These are phyloP conservation scores for Megaceryle torquata DNA, from an alignment of 2,113 vertebrate species.

Conservation along the genomic window DNA sequence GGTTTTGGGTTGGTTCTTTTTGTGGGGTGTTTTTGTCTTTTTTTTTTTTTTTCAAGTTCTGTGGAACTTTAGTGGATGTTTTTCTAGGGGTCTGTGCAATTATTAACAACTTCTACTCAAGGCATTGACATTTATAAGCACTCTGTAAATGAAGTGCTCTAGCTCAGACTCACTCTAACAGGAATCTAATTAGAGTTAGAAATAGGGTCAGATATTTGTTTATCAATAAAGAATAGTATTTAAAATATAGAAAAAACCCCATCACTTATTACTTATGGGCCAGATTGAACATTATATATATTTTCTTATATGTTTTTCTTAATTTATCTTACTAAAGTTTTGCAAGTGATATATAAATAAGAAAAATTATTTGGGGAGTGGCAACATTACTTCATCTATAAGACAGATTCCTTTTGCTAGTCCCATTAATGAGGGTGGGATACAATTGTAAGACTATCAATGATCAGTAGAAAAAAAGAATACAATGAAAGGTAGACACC, in stretches of 20 bases:
- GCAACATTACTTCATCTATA: background rate
- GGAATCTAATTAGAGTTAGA: background rate
- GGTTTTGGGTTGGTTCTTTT: no score
- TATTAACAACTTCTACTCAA: background rate
- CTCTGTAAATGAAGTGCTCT: background rate
- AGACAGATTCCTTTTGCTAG: background rate
- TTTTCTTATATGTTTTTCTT: background rate
- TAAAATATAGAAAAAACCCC: background rate
- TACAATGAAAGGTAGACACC: background rate
- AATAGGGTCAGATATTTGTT: background rate
- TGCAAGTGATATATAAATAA: background rate
- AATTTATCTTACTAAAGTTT: background rate
- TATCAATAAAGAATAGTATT: background rate
- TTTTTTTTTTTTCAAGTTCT: background rate
- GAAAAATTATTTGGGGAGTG: background rate
- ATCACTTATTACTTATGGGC: background rate
- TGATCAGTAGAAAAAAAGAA: background rate
- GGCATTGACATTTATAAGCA: background rate
- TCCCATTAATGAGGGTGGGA: background rate
- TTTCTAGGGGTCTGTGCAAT: background rate
- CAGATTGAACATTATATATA: background rate
- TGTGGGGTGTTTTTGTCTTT: background rate
- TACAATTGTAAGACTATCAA: background rate
- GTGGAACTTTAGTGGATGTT: background rate
- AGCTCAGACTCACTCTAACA: background rate